Evolutionary conservation across 2,797 vertebrate species (phyloP).

Genomic region (Acrossocheilus wenchowensis): DNA sequence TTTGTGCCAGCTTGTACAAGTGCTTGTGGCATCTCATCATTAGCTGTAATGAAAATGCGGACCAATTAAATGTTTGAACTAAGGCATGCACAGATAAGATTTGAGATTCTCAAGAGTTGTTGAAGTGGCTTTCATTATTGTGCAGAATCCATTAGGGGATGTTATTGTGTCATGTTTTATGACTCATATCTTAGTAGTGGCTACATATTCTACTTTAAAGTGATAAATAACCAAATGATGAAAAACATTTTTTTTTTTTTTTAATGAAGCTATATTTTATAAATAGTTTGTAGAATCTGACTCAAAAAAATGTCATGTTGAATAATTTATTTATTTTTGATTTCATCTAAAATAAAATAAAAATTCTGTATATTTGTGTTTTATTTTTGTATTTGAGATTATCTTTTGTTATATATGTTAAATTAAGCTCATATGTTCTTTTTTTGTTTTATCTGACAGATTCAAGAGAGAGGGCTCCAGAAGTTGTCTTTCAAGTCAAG

Average conservation of each 20-base stretch:
- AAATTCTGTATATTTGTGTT: not conserved
- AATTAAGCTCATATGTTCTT: constrained; percentile 42
- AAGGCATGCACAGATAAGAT: not conserved
- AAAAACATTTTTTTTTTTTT: not conserved
- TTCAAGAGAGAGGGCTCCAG: constrained; percentile 38
- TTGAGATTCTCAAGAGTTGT: not conserved
- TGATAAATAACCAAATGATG: not conserved
- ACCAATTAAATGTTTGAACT: not conserved
- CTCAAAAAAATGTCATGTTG: not conserved
- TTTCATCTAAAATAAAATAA: not conserved
- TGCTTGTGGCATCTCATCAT: constrained; percentile 1
- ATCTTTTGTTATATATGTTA: not conserved
- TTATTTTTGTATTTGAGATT: not conserved
- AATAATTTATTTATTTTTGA: not conserved
- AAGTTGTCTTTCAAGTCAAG: constrained; percentile 10
- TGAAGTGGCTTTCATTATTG: not conserved
- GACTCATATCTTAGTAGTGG: constrained; percentile 1
- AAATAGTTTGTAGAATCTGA: not conserved
- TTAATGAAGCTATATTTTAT: not conserved
- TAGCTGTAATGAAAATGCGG: constrained; percentile 1
- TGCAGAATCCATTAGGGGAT: constrained; percentile 1
- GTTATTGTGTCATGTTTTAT: not conserved
- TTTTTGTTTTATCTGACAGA: constrained; percentile 63
- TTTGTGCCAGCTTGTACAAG: not conserved
- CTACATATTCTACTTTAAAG: not conserved